A percentile compares a stretch with the other conserved stretches of the same genome.
These are phyloP conservation scores for Phainopepla nitens DNA, from an alignment of 2,113 vertebrate species.

Conservation along the genomic window DNA sequence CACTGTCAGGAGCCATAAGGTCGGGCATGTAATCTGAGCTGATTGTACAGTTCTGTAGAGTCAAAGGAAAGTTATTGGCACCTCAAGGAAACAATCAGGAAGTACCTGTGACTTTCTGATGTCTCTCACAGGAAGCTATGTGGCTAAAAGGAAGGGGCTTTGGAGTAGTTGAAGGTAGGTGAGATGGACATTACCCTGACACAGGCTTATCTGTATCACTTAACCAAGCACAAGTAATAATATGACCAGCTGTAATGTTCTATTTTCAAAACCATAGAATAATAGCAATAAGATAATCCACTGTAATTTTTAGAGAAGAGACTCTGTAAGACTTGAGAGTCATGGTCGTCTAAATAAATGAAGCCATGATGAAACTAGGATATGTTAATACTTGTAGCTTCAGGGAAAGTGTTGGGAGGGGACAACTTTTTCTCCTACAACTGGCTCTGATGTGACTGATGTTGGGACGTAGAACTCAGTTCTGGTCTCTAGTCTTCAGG, in stretches of 20 bases:
- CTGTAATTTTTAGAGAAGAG: neutral
- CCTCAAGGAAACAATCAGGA: neutral
- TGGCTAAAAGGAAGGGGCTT: neutral
- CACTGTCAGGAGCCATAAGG: fast-evolving
- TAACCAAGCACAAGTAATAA: neutral
- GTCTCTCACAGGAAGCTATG: neutral
- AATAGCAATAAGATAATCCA: neutral
- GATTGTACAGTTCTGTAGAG: neutral
- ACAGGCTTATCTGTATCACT: neutral
- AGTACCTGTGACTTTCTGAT: neutral
- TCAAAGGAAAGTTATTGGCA: neutral
- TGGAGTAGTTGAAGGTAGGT: neutral
- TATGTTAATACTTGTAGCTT: neutral
- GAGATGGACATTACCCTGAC: neutral
- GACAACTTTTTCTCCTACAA: neutral
- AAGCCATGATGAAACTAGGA: neutral
- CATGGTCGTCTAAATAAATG: neutral
- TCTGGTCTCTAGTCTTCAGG: neutral
- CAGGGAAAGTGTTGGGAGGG: neutral
- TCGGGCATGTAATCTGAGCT: neutral
- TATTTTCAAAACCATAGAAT: neutral
- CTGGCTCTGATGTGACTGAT: neutral
- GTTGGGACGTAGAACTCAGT: neutral
- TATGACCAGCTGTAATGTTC: neutral
- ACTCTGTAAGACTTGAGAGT: neutral